phyloP scores from a whole-genome alignment of 2,888 invertebrate species.

The Sphecodes monilicornis region DNA sequence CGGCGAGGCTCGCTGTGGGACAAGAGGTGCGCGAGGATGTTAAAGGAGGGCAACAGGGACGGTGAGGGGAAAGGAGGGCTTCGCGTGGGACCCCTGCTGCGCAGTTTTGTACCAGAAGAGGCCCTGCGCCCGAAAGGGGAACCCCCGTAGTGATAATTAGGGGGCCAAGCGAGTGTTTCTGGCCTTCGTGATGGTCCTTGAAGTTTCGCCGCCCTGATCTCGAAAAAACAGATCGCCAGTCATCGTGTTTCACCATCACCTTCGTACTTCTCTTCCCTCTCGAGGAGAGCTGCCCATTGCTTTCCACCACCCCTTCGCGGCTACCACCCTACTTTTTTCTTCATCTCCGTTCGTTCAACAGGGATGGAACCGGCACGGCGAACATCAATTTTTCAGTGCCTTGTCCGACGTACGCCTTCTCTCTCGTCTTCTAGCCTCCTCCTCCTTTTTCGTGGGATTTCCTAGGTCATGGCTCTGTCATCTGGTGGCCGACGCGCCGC shows the following conservation, averaged over 20 bases:
- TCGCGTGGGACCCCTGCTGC: conserved; percentile 79
- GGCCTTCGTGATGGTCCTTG: conserved; percentile 82
- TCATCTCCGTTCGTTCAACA: neutral
- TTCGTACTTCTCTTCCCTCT: conserved; percentile 28
- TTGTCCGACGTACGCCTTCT: conserved; percentile 70
- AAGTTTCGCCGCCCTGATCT: conserved; percentile 82
- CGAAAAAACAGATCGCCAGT: conserved; percentile 77
- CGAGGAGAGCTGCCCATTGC: neutral
- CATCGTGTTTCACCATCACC: conserved; percentile 76
- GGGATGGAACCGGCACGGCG: conserved; percentile 65
- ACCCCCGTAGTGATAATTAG: conserved; percentile 84
- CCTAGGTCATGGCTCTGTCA: conserved; percentile 79
- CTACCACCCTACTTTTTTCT: neutral
- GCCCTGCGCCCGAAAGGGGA: conserved; percentile 81
- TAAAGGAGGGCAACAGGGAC: conserved; percentile 40
- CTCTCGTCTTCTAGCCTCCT: conserved; percentile 24
- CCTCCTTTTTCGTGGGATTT: conserved; percentile 69
- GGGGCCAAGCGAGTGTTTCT: conserved; percentile 84
- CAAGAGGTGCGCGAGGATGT: conserved; percentile 61
- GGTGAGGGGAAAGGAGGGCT: conserved; percentile 57
- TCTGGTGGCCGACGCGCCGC: conserved; percentile 71
- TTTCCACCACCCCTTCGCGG: conserved; percentile 33
- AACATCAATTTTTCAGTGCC: conserved; percentile 74
- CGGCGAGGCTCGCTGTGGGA: conserved; percentile 52
- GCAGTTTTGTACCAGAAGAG: conserved; percentile 83